Conservation (phyloP, 2,888 invertebrate species). For the Stenodema calcarata region DNA sequence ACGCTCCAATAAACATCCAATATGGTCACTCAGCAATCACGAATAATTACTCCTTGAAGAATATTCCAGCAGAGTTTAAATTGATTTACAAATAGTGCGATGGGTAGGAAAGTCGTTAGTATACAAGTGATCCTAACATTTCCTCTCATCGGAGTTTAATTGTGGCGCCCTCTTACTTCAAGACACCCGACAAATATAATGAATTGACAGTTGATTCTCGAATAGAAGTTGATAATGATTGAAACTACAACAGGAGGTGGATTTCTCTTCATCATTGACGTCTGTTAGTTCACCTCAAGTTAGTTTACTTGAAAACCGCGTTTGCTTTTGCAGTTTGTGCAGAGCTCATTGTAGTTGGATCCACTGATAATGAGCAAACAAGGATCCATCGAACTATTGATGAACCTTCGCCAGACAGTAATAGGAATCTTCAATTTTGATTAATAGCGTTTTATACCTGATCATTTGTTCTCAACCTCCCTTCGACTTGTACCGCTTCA, state of each 20-base stretch:
- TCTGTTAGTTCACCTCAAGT: background rate
- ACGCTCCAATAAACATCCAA: too few species aligned
- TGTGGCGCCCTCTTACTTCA: background rate
- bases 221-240: background rate
- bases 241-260: background rate
- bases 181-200: background rate
- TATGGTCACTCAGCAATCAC: too few species aligned
- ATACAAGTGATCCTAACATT: background rate
- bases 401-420: background rate
- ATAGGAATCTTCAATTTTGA: slow-evolving; percentile 7
- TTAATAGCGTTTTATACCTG: slow-evolving; percentile 31
- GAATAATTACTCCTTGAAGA: too few species aligned
- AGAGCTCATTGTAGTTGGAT: background rate
- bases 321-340: background rate
- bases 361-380: slow-evolving; percentile 16
- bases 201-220: background rate
- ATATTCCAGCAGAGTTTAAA: too few species aligned
- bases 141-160: background rate
- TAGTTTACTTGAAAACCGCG: background rate
- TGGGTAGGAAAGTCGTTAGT: too few species aligned
- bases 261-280: background rate
- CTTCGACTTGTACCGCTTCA: slow-evolving; percentile 26
- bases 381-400: slow-evolving; percentile 12
- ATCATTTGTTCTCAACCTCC: slow-evolving; percentile 35
- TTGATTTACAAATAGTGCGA: too few species aligned